Conservation (phyloP, 2,113 vertebrate species). For the Coracopsis vasa region DNA sequence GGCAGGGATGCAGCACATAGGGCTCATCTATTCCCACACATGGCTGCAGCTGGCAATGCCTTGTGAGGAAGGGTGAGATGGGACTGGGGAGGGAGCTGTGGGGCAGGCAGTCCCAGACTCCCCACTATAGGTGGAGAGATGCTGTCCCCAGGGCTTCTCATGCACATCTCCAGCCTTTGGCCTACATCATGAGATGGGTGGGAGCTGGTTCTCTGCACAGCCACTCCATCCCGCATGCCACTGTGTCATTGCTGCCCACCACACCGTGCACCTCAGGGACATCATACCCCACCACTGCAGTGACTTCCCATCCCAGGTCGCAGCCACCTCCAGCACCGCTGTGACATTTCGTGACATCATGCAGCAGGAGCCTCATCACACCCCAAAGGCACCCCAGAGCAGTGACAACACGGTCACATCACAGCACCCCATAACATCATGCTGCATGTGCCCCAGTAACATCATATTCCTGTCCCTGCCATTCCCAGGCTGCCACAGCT, state of each 20-base stretch:
- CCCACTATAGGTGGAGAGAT: neutral
- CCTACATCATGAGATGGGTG: neutral
- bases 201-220: neutral
- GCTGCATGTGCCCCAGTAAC: neutral
- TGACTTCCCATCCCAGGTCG: neutral
- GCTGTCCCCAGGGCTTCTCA: neutral
- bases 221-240: accelerated
- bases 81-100: neutral
- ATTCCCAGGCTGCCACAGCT: neutral
- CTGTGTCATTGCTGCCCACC: neutral
- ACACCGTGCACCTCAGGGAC: neutral
- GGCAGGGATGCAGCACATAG: neutral
- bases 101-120: neutral
- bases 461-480: neutral
- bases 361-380: neutral
- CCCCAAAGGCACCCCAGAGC: neutral
- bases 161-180: accelerated
- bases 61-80: accelerated
- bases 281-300: slow-evolving; percentile 1
- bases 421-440: neutral
- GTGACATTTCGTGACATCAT: accelerated
- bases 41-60: accelerated
- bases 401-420: neutral
- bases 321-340: neutral
- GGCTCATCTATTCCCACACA: accelerated